These are phyloP conservation scores for Asbolus verrucosus DNA, from an alignment of 1,140 invertebrate species.

Conservation along the genomic window DNA sequence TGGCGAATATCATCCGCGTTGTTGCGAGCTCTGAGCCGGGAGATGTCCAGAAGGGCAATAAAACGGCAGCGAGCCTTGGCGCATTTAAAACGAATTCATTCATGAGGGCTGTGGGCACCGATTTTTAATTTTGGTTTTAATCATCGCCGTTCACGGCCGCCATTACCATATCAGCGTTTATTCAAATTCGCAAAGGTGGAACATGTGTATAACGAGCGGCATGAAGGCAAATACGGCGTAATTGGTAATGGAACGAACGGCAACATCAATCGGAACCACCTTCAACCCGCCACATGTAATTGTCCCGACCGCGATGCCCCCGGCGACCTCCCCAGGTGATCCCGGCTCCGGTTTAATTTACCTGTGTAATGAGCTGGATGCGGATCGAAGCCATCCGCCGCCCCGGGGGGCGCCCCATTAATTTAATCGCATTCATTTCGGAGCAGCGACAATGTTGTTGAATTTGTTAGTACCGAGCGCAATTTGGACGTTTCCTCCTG, in stretches of 20 bases:
- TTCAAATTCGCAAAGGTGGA: conserved; percentile 51
- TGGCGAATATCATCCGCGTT: no score
- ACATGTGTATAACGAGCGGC: conserved; percentile 50
- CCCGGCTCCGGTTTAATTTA: conserved; percentile 62
- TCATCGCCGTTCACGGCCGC: conserved; percentile 44
- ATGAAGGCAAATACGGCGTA: conserved; percentile 52
- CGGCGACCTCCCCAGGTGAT: conserved; percentile 46
- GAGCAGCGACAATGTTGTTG: conserved; percentile 13
- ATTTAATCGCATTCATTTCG: conserved; percentile 51
- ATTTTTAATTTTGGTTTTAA: conserved; percentile 51
- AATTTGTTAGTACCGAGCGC: neutral
- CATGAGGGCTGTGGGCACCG: conserved; percentile 8
- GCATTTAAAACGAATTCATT: conserved; percentile 16
- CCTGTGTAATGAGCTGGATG: conserved; percentile 64
- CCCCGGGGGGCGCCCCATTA: conserved; percentile 45
- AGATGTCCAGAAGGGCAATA: no score
- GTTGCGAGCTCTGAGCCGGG: no score
- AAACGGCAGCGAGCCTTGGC: neutral
- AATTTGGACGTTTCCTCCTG: neutral
- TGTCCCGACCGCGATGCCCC: no score
- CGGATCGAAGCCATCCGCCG: conserved; percentile 46
- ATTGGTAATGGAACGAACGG: conserved; percentile 50
- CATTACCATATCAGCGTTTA: conserved; percentile 52
- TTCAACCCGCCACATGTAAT: conserved; percentile 53
- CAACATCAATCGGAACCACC: conserved; percentile 49